phyloP scores from a whole-genome alignment of 2,113 vertebrate species.

The Psilopsiagon aymara region DNA sequence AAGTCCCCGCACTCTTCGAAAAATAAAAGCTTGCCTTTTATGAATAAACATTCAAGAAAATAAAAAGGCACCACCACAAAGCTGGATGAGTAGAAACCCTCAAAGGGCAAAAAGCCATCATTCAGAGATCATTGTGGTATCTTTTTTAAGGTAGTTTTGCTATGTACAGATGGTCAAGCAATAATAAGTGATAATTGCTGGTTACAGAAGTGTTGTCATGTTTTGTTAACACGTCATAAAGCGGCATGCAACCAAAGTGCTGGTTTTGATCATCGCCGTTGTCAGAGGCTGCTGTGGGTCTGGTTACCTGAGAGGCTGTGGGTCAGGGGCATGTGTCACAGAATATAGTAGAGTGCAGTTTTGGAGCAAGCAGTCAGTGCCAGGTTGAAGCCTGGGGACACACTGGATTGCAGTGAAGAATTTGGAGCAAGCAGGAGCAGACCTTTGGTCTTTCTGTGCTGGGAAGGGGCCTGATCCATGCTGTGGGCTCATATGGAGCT shows the following conservation, averaged over 20 bases:
- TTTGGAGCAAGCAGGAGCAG: neutral
- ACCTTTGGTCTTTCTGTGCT: neutral
- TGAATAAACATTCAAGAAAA: slow-evolving; percentile 30
- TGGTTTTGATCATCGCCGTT: neutral
- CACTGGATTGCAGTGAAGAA: neutral
- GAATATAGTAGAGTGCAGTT: neutral
- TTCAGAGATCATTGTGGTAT: neutral
- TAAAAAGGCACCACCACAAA: neutral
- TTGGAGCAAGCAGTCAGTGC: neutral
- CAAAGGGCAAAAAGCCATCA: neutral
- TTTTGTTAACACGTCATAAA: slow-evolving; percentile 44
- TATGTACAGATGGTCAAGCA: slow-evolving; percentile 43
- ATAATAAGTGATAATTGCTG: slow-evolving; percentile 41
- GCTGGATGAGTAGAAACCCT: neutral
- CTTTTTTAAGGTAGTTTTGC: slow-evolving; percentile 58
- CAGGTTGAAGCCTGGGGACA: neutral
- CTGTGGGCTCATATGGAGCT: neutral
- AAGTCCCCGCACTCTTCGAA: slow-evolving; percentile 17
- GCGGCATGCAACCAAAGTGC: neutral
- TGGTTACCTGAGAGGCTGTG: neutral
- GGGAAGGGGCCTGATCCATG: neutral
- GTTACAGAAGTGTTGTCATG: neutral
- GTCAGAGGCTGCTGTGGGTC: neutral
- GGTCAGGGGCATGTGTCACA: neutral
- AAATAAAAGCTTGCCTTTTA: slow-evolving; percentile 18